Evolutionary conservation across 2,888 invertebrate species (phyloP).

Genomic region (Aradus depressus): DNA sequence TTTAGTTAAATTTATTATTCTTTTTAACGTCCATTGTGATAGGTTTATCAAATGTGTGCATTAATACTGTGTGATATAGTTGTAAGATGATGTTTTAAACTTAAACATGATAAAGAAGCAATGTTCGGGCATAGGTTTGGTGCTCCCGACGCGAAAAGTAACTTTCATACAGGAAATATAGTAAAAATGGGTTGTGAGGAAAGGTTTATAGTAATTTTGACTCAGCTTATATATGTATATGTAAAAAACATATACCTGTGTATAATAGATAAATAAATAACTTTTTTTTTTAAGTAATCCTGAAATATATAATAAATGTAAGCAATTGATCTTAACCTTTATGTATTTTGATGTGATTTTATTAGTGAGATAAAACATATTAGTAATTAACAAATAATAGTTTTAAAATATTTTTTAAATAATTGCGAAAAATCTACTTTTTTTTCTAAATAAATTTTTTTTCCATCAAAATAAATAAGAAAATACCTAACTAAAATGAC

Average conservation of each 20-base stretch:
- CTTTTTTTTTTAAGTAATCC: no score
- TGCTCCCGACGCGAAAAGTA: no score
- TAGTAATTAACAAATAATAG: no score
- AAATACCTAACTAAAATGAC: conserved; percentile 7
- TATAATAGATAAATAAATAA: no score
- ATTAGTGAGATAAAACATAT: conserved; percentile 18
- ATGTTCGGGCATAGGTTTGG: no score
- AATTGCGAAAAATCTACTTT: neutral
- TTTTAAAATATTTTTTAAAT: conserved; percentile 1
- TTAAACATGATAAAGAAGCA: no score
- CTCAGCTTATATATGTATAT: no score
- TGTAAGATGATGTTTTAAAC: conserved; percentile 20
- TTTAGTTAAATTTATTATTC: neutral
- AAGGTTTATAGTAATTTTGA: no score
- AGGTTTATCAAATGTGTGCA: conserved; percentile 24
- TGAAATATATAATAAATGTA: conserved; percentile 4
- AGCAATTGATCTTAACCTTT: conserved; percentile 13
- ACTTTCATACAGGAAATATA: no score
- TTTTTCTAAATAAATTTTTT: conserved; percentile 5
- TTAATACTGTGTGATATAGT: conserved; percentile 27
- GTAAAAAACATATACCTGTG: no score
- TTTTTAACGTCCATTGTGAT: conserved; percentile 26
- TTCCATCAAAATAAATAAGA: conserved; percentile 9
- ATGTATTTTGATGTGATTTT: conserved; percentile 22
- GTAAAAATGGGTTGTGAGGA: no score